Evolutionary conservation across 2,797 vertebrate species (phyloP), one percentile per base, ranked within the genome.

Genomic region (Telmatherina bonti): DNA sequence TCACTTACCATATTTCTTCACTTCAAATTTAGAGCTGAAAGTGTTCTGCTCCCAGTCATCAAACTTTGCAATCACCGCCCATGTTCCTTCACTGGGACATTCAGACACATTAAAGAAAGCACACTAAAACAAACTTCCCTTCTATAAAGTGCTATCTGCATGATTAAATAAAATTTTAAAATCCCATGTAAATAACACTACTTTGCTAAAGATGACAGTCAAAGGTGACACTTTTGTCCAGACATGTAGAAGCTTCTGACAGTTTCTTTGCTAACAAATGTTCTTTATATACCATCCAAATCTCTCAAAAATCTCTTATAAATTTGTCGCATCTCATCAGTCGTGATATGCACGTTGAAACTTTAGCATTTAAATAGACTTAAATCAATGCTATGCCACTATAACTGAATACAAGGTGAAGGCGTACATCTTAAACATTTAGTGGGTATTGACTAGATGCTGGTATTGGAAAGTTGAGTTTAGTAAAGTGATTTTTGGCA

Each of bases 1-100:
- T 72, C 24, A 78, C 91, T 0, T 72, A 94, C 94, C 91, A 0
- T 94, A 93, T 81, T 93, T 94, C 72, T 93, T 94, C 68, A 95
- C 94, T 67, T 93, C 81, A 56, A 95, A 94, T 18, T 79, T 74
- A 38, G 90, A 47, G 61, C 30, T 92, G 74, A 93, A 94, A 0
- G 70, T 86, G 83, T 94, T 94, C 67, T 93, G 89, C 69, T 84
- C 55, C 90, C 80, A 79, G 71, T 93, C 58, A 76, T 93, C 91
- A 27, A 95, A 93, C 74, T 89, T 93, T 12, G 92, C 91, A 0
- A 66, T 86, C 63, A 93, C 41, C 6, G 61, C 84, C 94, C 94
- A 95, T 0, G 4, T 86, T 49, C 94, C 94, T 73, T 94, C 94
- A 61, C 94, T 95, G 24, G 54, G 13, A 70, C 8, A 76, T 2